Base-by-base conservation (phyloP, 2,888 invertebrate species). In the Yponomeuta plumbellus region DNA sequence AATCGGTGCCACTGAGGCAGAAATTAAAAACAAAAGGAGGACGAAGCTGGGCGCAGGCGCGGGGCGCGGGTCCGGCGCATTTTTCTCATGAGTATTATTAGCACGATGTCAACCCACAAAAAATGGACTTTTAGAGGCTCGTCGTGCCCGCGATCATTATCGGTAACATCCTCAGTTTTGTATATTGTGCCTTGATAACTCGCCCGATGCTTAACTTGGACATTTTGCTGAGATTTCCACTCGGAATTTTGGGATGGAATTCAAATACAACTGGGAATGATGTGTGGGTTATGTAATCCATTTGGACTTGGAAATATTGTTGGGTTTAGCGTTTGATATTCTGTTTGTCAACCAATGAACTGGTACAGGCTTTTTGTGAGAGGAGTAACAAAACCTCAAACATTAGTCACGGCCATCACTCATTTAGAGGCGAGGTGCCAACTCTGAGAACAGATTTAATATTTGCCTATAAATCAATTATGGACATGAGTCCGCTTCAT, bases 1-100 rank as follows among this genome's bases (percentile, higher is more conserved):
- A 91, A 91, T 88, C 85, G 88, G 87, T 91, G 91, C 91, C 91
- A 91, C 90, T 90, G 91, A 90, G 91, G 90, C 90, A 89, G 91
- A 90, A 91, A 91, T 90, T 90, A 91, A 91, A 90, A 90, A 90
- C 89, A 91, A 91, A 90, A 90, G 88, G 87, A 88, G 78, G 80
- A 86, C 85, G 89, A 86, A 13, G 13, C 17, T 10, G 17, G 44
- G 44, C 13, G 44, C 44, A 17, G 44, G 44, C 17, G 44, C 44
- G 44, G 34, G 44, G 17, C 81, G 84, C 84, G 86, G 87, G 86
- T 85, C 87, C 84, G 84, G 85, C 83, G 85, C 89, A 88, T 88
- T 88, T 88, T 89, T 90, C 90, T 89, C 91, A 88, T 89, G 88
- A 88, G 90, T 91, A 90, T 91, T 91, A 91, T 90, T 91, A 91